phyloP scores from a whole-genome alignment of 1,140 invertebrate species.

The Apis florea region DNA sequence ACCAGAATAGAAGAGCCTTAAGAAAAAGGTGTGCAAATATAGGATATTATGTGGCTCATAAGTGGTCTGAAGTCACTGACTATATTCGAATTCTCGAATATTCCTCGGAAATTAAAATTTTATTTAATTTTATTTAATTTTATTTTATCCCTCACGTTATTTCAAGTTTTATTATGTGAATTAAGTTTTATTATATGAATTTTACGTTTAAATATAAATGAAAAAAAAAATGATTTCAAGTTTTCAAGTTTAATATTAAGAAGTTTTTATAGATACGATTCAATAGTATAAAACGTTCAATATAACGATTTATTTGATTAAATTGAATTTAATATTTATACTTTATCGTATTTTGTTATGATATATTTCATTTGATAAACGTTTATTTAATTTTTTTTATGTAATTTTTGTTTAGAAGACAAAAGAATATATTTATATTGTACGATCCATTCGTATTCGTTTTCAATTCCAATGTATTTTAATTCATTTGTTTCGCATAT shows the following conservation, averaged over 20 bases:
- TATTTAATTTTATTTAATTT: conserved; percentile 10
- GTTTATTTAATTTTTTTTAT: not conserved
- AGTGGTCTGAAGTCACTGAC: not conserved
- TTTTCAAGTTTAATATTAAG: too few relatives aligned
- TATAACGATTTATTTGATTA: too few relatives aligned
- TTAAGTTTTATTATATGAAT: too few relatives aligned
- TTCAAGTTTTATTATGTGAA: too few relatives aligned
- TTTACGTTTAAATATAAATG: too few relatives aligned
- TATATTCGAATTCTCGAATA: not conserved
- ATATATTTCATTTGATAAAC: not conserved
- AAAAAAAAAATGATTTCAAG: too few relatives aligned
- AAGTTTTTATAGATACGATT: too few relatives aligned
- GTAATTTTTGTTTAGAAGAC: conserved; percentile 9
- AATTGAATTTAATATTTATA: too few relatives aligned
- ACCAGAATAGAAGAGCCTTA: conserved; percentile 58
- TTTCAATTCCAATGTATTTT: conserved; percentile 34
- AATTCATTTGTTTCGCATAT: not conserved
- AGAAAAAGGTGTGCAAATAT: conserved; percentile 46
- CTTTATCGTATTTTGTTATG: not conserved
- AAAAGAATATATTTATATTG: conserved; percentile 17
- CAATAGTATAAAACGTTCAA: too few relatives aligned
- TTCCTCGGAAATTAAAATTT: not conserved
- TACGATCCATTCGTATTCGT: conserved; percentile 8
- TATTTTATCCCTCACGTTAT: not conserved
- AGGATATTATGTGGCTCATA: conserved; percentile 6